Conservation (phyloP, 2,797 vertebrate species). For the Orestias chungarensis region DNA sequence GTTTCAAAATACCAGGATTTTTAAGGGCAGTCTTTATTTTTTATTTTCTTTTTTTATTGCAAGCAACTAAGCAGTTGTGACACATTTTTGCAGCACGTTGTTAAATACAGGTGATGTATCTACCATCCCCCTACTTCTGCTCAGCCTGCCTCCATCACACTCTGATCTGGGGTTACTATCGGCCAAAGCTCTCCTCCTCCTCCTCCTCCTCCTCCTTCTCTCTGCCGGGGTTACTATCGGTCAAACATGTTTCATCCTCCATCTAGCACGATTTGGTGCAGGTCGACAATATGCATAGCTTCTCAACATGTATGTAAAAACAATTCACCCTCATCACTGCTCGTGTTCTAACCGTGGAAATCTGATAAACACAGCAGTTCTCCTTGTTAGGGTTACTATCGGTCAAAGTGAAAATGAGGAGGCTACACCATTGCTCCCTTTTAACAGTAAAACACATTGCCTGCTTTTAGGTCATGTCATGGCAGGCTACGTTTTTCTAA, state of each 20-base stretch:
- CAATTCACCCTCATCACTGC: neutral
- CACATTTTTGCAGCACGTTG: conserved; percentile 27
- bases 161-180: conserved; percentile 67
- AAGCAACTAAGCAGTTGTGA: conserved; percentile 24
- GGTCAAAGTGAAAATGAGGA: conserved; percentile 44
- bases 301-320: neutral
- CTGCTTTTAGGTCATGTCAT: neutral
- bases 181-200: conserved; percentile 64
- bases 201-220: conserved; percentile 17
- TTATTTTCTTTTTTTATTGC: neutral
- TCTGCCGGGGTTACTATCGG: conserved; percentile 63
- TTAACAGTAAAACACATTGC: neutral
- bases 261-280: neutral
- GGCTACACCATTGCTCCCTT: neutral
- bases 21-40: neutral
- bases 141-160: conserved; percentile 35
- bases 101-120: conserved; percentile 46
- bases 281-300: neutral
- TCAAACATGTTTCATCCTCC: conserved; percentile 43
- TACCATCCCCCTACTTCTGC: conserved; percentile 35
- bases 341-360: neutral
- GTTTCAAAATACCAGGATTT: neutral
- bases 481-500: neutral
- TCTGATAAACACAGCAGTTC: conserved; percentile 2
- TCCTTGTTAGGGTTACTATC: conserved; percentile 43